phyloP scores from a whole-genome alignment of 35 echinoderm and acorn worm genomes.

The Ptychodera flava region DNA sequence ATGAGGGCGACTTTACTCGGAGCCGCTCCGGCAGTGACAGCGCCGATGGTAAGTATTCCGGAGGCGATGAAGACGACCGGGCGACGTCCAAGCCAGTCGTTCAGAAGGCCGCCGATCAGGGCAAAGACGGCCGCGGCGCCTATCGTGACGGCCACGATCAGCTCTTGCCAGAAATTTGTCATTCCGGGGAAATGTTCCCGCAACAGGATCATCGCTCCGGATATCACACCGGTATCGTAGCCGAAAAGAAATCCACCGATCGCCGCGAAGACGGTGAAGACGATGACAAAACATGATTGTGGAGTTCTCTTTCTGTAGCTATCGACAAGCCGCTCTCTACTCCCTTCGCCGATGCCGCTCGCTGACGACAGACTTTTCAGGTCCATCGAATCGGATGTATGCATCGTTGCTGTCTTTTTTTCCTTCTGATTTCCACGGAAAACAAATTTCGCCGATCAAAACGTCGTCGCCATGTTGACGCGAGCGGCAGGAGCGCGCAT shows the following conservation, averaged over 20 bases:
- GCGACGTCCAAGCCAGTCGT: conserved; percentile 59
- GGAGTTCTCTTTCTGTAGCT: not conserved
- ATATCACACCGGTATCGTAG: conserved; percentile 94
- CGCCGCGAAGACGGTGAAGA: conserved; percentile 61
- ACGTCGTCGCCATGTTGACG: not conserved
- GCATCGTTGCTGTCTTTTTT: not conserved
- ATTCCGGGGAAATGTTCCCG: conserved; percentile 50
- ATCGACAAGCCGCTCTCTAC: not conserved
- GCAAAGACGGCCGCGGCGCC: conserved; percentile 67
- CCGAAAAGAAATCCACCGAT: conserved; percentile 95
- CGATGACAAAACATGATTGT: conserved; percentile 36
- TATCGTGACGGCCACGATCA: conserved; percentile 79
- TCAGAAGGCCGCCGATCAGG: conserved; percentile 50
- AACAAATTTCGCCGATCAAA: not conserved
- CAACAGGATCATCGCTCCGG: conserved; percentile 86
- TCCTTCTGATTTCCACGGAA: not conserved
- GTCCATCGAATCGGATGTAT: not conserved
- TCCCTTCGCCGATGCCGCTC: not conserved
- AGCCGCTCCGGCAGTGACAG: conserved; percentile 34
- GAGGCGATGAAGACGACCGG: conserved; percentile 67
- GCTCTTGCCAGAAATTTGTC: conserved; percentile 78
- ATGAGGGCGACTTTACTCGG: conserved; percentile 39
- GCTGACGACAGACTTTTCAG: not conserved
- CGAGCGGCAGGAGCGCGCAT: not conserved
- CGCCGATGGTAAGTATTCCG: conserved; percentile 52